Evolutionary conservation across 2,888 invertebrate genomes (phyloP), one percentile per base, ranked within the genome.

Genomic region (Leucophenga montana): DNA sequence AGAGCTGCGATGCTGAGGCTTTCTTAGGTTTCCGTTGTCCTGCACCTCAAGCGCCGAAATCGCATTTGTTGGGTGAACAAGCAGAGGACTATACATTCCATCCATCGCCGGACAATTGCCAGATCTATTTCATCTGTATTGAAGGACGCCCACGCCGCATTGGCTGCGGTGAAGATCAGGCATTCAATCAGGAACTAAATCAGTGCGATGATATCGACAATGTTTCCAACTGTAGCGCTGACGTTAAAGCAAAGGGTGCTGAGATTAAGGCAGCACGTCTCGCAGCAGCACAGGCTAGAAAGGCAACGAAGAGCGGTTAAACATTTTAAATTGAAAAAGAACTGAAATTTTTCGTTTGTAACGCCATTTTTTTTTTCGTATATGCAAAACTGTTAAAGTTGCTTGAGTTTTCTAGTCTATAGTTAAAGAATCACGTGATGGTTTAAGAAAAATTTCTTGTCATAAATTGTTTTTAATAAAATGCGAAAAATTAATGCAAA

Each of bases 11-110:
- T 85, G 93, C 94, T 65, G 95, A 95, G 91, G 92, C 95, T 1
- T 89, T 82, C 77, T 90, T 96, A 66, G 94, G 95, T 11, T 96
- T 95, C 90, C 91, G 91, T 14, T 96, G 96, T 83, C 96, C 96
- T 0, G 90, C 90, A n/a, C 71, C n/a, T n/a, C n/a, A 71, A 8
- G 76, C 20, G 1, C 78, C 76, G 56, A 87, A 79, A 48, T 85
- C 87, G 0, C 85, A 85, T 0, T 80, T 87, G 18, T 85, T 90
- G 13, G 89, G 90, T 14, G 87, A 86, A 14, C 90, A 88, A 71
- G 87, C 86, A 20, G 88, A 85, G 71, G 91, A 90, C 80, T 90
- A 89, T 71, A 87, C 89, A 53, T 90, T 89, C 83, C 83, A 87
- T 74, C 73, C 85, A 67, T 89, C 77, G 33, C 92, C 92, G 27